These are phyloP conservation scores for Cremastinae sp. DNA, from an alignment of 2,888 invertebrate genomes.

Conservation along the genomic window DNA sequence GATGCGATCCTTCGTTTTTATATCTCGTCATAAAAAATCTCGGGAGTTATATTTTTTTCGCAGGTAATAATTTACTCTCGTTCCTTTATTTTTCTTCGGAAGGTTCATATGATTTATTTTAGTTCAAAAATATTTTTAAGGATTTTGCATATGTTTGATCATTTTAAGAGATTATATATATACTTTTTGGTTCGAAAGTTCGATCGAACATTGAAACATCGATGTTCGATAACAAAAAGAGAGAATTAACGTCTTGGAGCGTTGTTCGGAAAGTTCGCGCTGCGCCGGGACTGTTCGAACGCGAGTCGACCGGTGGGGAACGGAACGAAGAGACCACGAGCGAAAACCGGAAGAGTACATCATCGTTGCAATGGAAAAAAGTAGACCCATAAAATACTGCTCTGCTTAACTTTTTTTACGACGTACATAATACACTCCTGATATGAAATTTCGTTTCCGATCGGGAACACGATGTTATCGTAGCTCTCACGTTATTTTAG, in stretches of 20 bases:
- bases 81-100: no score
- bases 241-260: not conserved
- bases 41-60: no score
- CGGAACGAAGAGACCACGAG: slow-evolving; percentile 19
- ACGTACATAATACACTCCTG: slow-evolving; percentile 30
- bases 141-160: no score
- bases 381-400: slow-evolving; percentile 37
- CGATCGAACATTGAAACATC: slow-evolving; percentile 16
- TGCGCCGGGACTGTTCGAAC: slow-evolving; percentile 40
- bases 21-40: no score
- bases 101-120: no score
- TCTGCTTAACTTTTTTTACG: slow-evolving; percentile 24
- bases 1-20: no score
- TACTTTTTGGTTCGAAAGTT: no score
- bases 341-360: slow-evolving; percentile 55
- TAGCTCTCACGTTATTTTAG: not conserved
- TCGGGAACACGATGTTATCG: not conserved
- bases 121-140: no score
- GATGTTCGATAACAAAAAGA: not conserved
- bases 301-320: slow-evolving; percentile 9
- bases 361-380: slow-evolving; percentile 3
- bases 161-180: no score
- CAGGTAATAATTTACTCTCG: no score
- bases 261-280: slow-evolving; percentile 3
- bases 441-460: slow-evolving; percentile 3